These are phyloP conservation scores for Lota lota DNA, from an alignment of 2,113 vertebrate genomes.

Conservation along the genomic window DNA sequence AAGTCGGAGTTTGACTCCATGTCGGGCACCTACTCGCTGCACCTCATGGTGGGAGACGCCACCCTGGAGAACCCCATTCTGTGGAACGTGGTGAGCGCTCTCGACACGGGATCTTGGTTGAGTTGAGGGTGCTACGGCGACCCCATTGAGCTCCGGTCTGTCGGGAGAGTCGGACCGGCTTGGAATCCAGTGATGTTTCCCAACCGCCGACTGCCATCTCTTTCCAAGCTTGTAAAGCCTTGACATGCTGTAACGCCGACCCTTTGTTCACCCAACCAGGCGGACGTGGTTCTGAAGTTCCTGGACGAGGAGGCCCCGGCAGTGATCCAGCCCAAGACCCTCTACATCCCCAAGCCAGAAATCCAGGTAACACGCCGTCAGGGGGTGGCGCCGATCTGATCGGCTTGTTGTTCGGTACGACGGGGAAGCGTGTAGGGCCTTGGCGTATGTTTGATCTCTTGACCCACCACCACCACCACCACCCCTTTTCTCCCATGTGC, in stretches of 20 bases:
- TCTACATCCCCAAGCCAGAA: conserved; percentile 93
- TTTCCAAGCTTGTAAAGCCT: neutral
- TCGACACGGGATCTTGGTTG: neutral
- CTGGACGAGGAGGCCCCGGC: conserved; percentile 90
- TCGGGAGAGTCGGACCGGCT: too few relatives aligned
- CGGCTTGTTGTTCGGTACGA: too few relatives aligned
- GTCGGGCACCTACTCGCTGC: conserved; percentile 91
- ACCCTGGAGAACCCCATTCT: conserved; percentile 96
- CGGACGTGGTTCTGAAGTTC: conserved; percentile 92
- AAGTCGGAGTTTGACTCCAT: conserved; percentile 94
- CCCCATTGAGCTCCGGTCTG: too few relatives aligned
- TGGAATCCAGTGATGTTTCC: neutral
- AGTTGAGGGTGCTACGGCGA: neutral
- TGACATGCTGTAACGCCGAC: neutral
- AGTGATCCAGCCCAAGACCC: conserved; percentile 85
- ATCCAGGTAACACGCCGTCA: conserved; percentile 80
- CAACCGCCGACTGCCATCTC: neutral
- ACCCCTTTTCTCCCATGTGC: conserved; percentile 35
- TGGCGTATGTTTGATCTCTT: too few relatives aligned
- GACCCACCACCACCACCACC: too few relatives aligned
- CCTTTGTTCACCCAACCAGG: conserved; percentile 63
- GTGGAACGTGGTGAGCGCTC: conserved; percentile 90
- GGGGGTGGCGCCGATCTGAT: too few relatives aligned
- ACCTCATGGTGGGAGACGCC: conserved; percentile 93
- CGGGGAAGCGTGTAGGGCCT: too few relatives aligned